These are phyloP conservation scores for Ochotona princeps DNA, from an alignment of 2,113 vertebrate species.

Conservation along the genomic window DNA sequence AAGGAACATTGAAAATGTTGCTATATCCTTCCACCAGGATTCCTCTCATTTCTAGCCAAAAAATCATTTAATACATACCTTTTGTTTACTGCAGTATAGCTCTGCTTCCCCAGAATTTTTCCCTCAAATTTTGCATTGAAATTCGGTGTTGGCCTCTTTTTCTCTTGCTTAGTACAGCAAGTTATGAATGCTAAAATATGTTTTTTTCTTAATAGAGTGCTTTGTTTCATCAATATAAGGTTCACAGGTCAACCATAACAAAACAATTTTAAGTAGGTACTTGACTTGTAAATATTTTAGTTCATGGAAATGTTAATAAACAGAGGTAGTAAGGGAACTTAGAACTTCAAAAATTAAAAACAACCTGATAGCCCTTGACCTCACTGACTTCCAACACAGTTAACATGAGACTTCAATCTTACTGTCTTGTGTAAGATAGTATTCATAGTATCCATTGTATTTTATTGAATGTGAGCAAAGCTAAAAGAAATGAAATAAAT, in stretches of 20 bases:
- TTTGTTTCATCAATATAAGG: not conserved
- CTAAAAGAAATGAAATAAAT: constrained; percentile 68
- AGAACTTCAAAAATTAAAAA: not conserved
- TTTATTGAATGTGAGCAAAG: constrained; percentile 51
- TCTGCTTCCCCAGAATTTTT: not conserved
- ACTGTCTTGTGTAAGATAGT: constrained; percentile 41
- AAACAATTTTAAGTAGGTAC: not conserved
- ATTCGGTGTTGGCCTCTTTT: not conserved
- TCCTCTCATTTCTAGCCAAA: not conserved
- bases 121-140: not conserved
- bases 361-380: not conserved
- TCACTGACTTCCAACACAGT: constrained; percentile 11
- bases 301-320: not conserved
- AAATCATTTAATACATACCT: not conserved
- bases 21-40: no score
- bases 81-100: not conserved
- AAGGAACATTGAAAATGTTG: not conserved
- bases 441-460: constrained; percentile 4
- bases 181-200: not conserved
- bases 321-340: not conserved
- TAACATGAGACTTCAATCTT: constrained; percentile 29
- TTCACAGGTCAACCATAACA: not conserved
- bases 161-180: not conserved
- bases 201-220: not conserved
- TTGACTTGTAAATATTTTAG: constrained; percentile 56